Evolutionary conservation across 2,888 invertebrate species (phyloP).

Genomic region (Priocnemis perturbator): DNA sequence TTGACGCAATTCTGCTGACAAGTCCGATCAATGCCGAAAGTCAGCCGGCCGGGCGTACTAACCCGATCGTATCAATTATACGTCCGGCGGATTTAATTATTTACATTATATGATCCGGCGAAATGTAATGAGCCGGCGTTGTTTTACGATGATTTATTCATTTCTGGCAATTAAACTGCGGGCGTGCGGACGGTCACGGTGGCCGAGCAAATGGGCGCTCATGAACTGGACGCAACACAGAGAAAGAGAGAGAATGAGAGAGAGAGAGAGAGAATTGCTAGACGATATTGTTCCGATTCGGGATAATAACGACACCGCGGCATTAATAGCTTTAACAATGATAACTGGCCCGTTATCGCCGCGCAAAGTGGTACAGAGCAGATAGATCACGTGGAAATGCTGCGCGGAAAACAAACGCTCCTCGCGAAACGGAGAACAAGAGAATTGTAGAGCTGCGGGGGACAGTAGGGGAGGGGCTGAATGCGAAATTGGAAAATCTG

Average conservation of each 20-base stretch:
- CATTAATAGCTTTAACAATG: constrained; percentile 45
- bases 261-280: constrained; percentile 31
- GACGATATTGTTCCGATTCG: constrained; percentile 32
- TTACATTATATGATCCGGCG: constrained; percentile 25
- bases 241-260: constrained; percentile 4
- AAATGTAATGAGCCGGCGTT: constrained; percentile 27
- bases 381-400: constrained; percentile 41
- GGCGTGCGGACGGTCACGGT: not conserved
- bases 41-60: too few relatives aligned
- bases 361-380: constrained; percentile 38
- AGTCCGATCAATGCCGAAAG: too few relatives aligned
- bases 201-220: not conserved
- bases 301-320: constrained; percentile 32
- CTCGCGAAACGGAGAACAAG: not conserved
- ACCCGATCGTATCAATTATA: not conserved
- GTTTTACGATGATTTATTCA: constrained; percentile 47
- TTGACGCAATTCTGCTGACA: too few relatives aligned
- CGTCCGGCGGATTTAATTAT: constrained; percentile 22
- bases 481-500: too few relatives aligned
- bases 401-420: constrained; percentile 36
- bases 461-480: too few relatives aligned
- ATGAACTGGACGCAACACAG: not conserved
- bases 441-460: too few relatives aligned
- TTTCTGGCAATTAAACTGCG: constrained; percentile 14
- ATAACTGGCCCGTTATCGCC: constrained; percentile 49